Evolutionary conservation across 2,888 invertebrate genomes (phyloP), one percentile per base, ranked within the genome.

Genomic region (Oscheius sp.): DNA sequence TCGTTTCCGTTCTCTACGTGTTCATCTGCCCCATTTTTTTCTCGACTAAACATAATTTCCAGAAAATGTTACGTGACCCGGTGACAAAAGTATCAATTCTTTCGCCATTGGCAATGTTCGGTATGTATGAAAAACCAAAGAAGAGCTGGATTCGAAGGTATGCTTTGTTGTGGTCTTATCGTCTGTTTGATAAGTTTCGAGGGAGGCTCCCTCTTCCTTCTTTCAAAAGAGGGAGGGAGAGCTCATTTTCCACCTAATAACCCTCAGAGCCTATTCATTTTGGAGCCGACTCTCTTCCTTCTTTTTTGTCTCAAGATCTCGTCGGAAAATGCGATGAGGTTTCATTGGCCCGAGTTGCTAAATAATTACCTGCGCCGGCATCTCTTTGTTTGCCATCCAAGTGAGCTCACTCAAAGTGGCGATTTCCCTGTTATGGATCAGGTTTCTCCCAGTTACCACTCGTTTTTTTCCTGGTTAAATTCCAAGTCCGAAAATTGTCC

Each of bases 41-140:
- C 35, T 29, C 59, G 6, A 7, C 35, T 59, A 43, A 18, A 7
- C 21, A 13, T 5, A 59, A 35, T 35, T 29, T 41, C 12, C 12
- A 61, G 21, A 58, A 35, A 58, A 61, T 61, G 69, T 72, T 53
- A 25, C 72, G 78, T 73, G 78, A 80, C 63, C 78, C 78, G 2
- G 55, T 78, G 29, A 77, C 78, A 0, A 80, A 80, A 72, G 78
- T 80, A 6, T 78, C 77, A 23, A 80, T 80, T 58, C 72, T 80
- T n/a, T 77, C 77, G 58, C 78, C 80, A 6, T 21, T 81, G 73
- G 81, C 81, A n/a, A 81, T 81, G 81, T 73, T 81, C 16, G 79
- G 79, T 18, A 53, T 76, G 61, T 75, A 76, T 66, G 77, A 81
- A 27, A 70, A 73, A 49, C 79, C 79, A 1, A 81, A 81, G 71